Evolutionary conservation across 2,113 vertebrate genomes (phyloP), one percentile per base, ranked within the genome.

Genomic region (Cathartes aura): DNA sequence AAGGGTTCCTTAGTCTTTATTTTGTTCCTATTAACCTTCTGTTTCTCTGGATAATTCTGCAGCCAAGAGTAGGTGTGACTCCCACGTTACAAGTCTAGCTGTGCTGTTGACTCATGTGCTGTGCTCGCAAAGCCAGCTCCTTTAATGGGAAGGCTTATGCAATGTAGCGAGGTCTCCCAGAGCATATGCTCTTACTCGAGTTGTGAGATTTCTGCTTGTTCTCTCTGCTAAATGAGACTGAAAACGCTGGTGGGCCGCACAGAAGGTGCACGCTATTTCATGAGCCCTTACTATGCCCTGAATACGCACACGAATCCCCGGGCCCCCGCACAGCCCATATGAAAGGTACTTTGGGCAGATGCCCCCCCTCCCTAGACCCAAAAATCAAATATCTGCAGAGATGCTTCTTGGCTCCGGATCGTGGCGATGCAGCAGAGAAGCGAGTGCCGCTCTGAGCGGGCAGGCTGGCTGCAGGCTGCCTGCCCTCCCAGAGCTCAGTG

Each of bases 1-100:
- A 90, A 81, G 97, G 97, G 92, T 83, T 93, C 96, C 97, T 95
- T 48, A 63, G 66, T 82, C 87, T 98, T 95, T 97, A 95, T 96
- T 98, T 97, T 91, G 96, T 97, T 98, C 98, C 95, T 96, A 91
- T 96, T 98, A 97, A 97, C 94, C 97, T 96, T 95, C 92, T 97
- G 97, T 95, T 96, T 98, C 98, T 95, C 94, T 71, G 92, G 97
- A 76, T 96, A 97, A 97, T 97, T 98, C 96, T 97, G 95, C 91
- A 98, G 94, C 96, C 94, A 94, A 95, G 96, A 97, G 96, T 96
- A 98, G 97, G 97, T 97, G 97, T 96, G 93, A 96, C 97, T 97
- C 96, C 97, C 94, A 86, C 91, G 80, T 95, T 93, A 85, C 88
- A 92, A 96, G 94, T 97, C 96, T 98, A 63, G 82, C 85, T 97